These are phyloP conservation scores for Columba livia DNA, from an alignment of 2,113 vertebrate species.

Conservation along the genomic window DNA sequence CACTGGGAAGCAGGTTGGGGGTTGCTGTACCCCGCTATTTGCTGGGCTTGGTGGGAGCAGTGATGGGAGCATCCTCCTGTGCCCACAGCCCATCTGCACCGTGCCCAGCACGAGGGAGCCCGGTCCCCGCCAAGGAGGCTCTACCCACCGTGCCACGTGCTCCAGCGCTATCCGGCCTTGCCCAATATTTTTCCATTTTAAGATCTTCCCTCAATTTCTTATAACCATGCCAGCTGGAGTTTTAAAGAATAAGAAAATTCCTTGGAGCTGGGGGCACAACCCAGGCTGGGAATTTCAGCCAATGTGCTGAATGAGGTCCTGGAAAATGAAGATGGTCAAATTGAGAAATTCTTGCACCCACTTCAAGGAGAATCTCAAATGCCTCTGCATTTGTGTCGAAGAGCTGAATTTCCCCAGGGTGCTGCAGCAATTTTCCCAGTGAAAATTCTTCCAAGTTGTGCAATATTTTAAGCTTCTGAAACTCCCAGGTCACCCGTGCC, in stretches of 20 bases:
- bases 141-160: fast-evolving
- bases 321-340: constrained; percentile 16
- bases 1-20: not conserved
- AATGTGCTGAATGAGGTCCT: not conserved
- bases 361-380: constrained; percentile 24
- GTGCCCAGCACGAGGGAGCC: not conserved
- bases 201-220: not conserved
- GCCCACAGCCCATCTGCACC: fast-evolving
- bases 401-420: constrained; percentile 19
- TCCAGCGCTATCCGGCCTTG: not conserved
- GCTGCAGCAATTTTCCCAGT: constrained; percentile 42
- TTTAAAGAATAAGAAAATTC: not conserved
- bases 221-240: not conserved
- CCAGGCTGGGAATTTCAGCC: not conserved
- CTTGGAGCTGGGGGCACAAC: not conserved
- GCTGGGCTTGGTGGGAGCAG: fast-evolving
- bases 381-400: not conserved
- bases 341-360: constrained; percentile 10
- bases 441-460: constrained; percentile 60
- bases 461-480: constrained; percentile 49
- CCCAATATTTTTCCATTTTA: constrained; percentile 30
- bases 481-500: not conserved
- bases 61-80: not conserved
- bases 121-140: not conserved
- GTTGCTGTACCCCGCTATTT: not conserved